These are phyloP conservation scores for Leptoclinus maculatus DNA, from an alignment of 2,797 vertebrate genomes.

Conservation along the genomic window DNA sequence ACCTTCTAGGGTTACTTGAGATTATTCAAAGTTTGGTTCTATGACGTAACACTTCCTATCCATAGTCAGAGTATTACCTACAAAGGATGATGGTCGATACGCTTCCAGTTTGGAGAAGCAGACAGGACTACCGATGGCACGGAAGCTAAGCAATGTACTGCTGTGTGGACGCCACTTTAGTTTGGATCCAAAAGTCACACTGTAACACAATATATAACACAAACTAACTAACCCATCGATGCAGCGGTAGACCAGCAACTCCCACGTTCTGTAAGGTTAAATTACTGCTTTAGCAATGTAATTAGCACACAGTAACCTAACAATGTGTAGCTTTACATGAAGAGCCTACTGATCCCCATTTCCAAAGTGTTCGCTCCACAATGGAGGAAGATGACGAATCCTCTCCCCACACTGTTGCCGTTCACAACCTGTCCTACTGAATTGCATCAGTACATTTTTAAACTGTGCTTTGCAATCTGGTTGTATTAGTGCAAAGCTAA, in stretches of 20 bases:
- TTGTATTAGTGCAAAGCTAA: conserved; percentile 18
- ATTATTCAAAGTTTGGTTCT: too few relatives aligned
- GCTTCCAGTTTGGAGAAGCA: too few relatives aligned
- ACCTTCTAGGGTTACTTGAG: too few relatives aligned
- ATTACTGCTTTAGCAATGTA: not conserved
- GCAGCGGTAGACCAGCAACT: not conserved
- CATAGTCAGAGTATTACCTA: too few relatives aligned
- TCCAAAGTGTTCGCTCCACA: not conserved
- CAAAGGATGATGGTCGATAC: too few relatives aligned
- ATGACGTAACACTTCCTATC: too few relatives aligned
- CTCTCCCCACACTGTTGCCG: not conserved
- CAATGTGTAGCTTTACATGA: not conserved
- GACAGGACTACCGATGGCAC: too few relatives aligned
- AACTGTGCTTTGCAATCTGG: conserved; percentile 14
- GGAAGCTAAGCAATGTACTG: too few relatives aligned
- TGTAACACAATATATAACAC: too few relatives aligned
- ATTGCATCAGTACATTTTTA: not conserved
- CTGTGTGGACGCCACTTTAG: too few relatives aligned
- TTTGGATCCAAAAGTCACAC: too few relatives aligned
- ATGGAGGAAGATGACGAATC: not conserved
- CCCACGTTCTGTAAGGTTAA: not conserved
- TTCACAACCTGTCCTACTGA: not conserved
- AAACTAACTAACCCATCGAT: too few relatives aligned
- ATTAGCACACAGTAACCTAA: not conserved
- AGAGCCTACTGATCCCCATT: not conserved